phyloP scores from a whole-genome alignment of 2,113 vertebrate genomes.

The Macheiramphus alcinus region DNA sequence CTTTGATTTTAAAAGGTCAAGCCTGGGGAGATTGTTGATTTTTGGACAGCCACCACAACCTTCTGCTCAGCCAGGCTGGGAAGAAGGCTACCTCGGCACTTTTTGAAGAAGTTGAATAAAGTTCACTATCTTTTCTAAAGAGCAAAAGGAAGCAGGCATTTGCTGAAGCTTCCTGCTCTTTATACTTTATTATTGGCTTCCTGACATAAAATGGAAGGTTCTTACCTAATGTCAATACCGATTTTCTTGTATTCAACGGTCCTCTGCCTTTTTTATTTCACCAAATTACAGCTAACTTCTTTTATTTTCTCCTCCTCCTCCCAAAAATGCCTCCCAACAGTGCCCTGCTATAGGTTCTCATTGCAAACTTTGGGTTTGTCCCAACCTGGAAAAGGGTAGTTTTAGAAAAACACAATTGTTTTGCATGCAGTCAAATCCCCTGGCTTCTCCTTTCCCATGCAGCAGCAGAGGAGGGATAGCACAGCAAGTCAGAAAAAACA shows the following conservation, averaged over 20 bases:
- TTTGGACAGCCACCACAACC: background rate
- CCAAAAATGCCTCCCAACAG: background rate
- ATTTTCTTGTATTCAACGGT: background rate
- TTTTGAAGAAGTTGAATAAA: background rate
- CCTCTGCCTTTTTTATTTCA: background rate
- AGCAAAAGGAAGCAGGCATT: background rate
- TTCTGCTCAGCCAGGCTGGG: background rate
- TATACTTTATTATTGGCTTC: background rate
- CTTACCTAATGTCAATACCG: background rate
- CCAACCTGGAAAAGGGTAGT: fast-evolving
- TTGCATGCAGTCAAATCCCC: no score
- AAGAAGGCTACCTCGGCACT: background rate
- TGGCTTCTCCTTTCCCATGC: background rate
- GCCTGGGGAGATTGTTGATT: background rate
- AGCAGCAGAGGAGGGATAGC: background rate
- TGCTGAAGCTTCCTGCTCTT: constrained; percentile 3
- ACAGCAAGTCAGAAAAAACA: no score
- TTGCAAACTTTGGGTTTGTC: background rate
- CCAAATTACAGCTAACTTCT: background rate
- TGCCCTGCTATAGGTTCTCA: background rate
- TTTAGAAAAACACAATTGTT: background rate
- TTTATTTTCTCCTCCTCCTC: background rate
- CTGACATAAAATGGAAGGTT: background rate
- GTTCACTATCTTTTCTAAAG: constrained; percentile 24
- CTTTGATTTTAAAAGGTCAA: constrained; percentile 24